Percentiles rank a stretch among this genome's conserved stretches.
phyloP scores from a whole-genome alignment of 1,140 invertebrate species.

The Aphelinus atriplicis region DNA sequence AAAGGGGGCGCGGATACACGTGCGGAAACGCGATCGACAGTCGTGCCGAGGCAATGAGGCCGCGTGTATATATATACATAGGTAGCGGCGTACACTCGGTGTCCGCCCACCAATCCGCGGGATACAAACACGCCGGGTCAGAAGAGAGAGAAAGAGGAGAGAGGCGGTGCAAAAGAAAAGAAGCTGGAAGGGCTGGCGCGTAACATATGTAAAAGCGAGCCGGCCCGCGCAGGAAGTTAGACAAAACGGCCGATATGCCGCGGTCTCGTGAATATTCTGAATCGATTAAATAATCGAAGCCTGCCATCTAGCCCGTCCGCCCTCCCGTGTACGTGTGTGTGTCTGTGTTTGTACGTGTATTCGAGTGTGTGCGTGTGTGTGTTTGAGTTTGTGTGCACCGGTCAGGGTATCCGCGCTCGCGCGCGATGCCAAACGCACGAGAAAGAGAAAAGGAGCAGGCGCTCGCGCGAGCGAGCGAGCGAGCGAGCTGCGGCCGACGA shows the following conservation, averaged over 20 bases:
- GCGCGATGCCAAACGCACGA: neutral
- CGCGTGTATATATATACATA: too few species aligned
- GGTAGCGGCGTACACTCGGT: too few species aligned
- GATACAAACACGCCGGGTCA: neutral
- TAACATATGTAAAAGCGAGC: constrained; percentile 33
- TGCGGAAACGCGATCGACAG: constrained; percentile 17
- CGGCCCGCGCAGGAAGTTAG: constrained; percentile 60
- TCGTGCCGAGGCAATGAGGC: constrained; percentile 1
- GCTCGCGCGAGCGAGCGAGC: constrained; percentile 1
- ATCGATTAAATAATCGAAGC: constrained; percentile 67
- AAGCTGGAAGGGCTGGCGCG: constrained; percentile 1
- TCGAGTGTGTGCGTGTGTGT: constrained; percentile 1
- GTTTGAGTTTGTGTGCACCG: neutral
- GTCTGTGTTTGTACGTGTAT: too few species aligned
- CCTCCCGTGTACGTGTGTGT: constrained; percentile 8
- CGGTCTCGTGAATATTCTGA: constrained; percentile 61
- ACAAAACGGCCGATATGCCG: constrained; percentile 59
- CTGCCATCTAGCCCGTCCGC: constrained; percentile 56
- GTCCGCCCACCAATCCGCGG: neutral
- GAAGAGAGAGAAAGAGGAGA: neutral
- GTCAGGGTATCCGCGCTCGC: neutral
- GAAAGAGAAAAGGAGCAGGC: neutral
- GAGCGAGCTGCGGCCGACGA: constrained; percentile 25
- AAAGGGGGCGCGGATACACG: neutral
- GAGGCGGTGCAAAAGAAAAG: constrained; percentile 14